A percentile compares a stretch with the other conserved stretches of the same genome.
Conservation (phyloP, 1,140 invertebrate species). For the Druon quercuslanigerum region DNA sequence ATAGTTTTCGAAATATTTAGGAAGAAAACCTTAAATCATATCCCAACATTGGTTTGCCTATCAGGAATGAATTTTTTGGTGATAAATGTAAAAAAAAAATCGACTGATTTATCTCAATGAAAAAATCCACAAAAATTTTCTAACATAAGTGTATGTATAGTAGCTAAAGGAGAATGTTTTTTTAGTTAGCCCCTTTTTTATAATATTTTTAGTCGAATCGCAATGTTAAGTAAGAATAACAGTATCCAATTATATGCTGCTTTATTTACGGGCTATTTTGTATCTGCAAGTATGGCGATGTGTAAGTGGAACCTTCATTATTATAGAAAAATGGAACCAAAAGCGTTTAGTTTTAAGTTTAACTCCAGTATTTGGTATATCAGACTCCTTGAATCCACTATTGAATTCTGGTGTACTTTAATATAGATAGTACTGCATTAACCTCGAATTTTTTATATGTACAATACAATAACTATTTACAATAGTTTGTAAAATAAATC, state of each 20-base stretch:
- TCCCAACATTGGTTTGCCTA: slow-evolving; percentile 7
- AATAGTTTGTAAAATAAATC: slow-evolving; percentile 63
- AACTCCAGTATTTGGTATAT: slow-evolving; percentile 29
- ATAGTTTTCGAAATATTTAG: background rate
- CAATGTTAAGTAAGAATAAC: background rate
- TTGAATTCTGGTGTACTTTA: slow-evolving; percentile 34
- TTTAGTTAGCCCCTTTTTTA: slow-evolving; percentile 7
- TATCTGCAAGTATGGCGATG: slow-evolving; percentile 9
- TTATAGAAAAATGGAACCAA: slow-evolving; percentile 43
- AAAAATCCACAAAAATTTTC: background rate
- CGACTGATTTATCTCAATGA: slow-evolving; percentile 5
- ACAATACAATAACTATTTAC: slow-evolving; percentile 59
- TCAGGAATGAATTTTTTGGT: background rate
- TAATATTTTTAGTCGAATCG: background rate
- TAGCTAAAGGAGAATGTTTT: slow-evolving; percentile 1
- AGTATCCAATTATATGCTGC: background rate
- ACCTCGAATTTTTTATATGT: slow-evolving; percentile 56
- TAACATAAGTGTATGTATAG: background rate
- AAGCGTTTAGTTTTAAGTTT: slow-evolving; percentile 42
- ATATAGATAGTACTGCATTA: slow-evolving; percentile 46
- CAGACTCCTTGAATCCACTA: slow-evolving; percentile 28
- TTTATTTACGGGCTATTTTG: background rate
- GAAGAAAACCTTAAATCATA: slow-evolving; percentile 10
- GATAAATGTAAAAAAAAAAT: background rate
- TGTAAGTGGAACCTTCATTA: slow-evolving; percentile 35